Evolutionary conservation across 64 coral and sea anemone species (phyloP).

Genomic region (Dendrophyllia cribrosa): DNA sequence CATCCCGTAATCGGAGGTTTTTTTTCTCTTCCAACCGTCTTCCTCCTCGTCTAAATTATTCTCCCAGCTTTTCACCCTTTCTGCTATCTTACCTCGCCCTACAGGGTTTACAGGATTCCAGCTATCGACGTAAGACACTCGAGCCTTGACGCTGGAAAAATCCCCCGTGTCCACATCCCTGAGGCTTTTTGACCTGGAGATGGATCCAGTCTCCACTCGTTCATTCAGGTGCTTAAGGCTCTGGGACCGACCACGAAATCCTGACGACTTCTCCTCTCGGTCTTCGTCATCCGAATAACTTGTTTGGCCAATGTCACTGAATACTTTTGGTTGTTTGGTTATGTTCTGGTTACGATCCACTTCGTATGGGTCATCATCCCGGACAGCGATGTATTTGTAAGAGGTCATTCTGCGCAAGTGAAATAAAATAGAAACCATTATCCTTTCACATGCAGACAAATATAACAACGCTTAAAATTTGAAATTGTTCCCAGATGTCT

Average conservation of each 20-base stretch:
- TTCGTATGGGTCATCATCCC: neutral
- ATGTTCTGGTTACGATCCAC: slow-evolving; percentile 29
- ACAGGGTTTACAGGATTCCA: slow-evolving; percentile 30
- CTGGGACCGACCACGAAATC: slow-evolving; percentile 29
- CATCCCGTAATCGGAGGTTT: neutral
- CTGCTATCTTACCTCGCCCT: slow-evolving; percentile 25
- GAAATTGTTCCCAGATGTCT: no score
- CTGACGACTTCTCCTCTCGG: neutral
- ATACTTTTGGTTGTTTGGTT: neutral
- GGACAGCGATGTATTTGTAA: neutral
- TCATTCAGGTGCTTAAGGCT: slow-evolving; percentile 31
- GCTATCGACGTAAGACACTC: slow-evolving; percentile 29
- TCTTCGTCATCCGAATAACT: slow-evolving; percentile 20
- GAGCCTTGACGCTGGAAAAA: neutral
- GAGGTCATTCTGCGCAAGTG: slow-evolving; percentile 16
- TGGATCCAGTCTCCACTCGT: slow-evolving; percentile 29
- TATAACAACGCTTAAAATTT: no score
- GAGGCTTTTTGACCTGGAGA: slow-evolving; percentile 47
- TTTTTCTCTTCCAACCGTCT: neutral
- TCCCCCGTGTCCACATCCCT: slow-evolving; percentile 28
- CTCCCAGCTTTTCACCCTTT: slow-evolving; percentile 39
- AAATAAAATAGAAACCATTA: neutral
- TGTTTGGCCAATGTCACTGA: neutral
- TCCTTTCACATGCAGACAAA: no score
- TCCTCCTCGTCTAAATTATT: slow-evolving; percentile 30